Conservation (phyloP, 2,797 vertebrate species). For the Vultur gryphus region DNA sequence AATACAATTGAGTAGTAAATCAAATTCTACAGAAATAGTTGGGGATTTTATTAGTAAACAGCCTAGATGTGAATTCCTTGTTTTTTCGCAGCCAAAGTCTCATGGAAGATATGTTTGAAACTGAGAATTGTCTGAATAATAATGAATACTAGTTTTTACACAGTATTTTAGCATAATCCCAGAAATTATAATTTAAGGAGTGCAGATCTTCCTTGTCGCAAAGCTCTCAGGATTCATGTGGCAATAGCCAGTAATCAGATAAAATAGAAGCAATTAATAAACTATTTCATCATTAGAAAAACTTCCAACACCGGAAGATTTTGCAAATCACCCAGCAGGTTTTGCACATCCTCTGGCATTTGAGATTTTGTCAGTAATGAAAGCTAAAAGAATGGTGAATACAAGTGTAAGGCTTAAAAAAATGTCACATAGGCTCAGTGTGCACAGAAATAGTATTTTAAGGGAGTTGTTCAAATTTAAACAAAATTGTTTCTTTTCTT, state of each 20-base stretch:
- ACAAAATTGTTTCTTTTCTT: neutral
- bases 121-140: neutral
- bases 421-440: neutral
- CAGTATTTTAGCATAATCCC: neutral
- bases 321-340: conserved; percentile 15
- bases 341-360: neutral
- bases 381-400: neutral
- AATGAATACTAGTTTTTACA: neutral
- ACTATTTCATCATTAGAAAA: neutral
- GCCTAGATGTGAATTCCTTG: neutral
- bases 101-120: neutral
- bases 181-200: neutral
- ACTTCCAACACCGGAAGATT: neutral
- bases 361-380: conserved; percentile 2
- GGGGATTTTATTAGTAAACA: neutral
- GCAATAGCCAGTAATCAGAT: conserved; percentile 3
- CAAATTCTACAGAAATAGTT: neutral
- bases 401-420: neutral
- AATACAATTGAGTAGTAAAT: neutral
- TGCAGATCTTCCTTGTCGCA: neutral
- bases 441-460: neutral
- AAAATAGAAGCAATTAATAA: conserved; percentile 18
- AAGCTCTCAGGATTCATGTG: neutral
- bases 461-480: neutral
- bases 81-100: neutral